Evolutionary conservation across 2,113 vertebrate species (phyloP).

Genomic region (Recurvirostra avosetta): DNA sequence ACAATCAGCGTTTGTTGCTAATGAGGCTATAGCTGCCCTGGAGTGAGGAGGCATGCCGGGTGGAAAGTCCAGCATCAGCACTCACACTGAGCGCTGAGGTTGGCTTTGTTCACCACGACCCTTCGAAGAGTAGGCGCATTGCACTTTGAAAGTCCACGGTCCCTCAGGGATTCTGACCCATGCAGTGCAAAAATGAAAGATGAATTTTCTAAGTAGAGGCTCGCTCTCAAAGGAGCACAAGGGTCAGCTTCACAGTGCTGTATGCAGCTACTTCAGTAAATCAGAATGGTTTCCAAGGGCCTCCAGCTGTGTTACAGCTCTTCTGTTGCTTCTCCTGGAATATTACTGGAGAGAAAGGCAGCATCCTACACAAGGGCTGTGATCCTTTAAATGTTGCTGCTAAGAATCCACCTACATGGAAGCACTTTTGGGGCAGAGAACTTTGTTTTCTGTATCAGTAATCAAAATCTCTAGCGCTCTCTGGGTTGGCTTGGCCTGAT

Average conservation of each 20-base stretch:
- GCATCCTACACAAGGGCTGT: background rate
- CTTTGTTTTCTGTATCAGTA: background rate
- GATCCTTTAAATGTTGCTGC: background rate
- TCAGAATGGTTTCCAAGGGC: background rate
- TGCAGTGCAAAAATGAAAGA: background rate
- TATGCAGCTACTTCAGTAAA: background rate
- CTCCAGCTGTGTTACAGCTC: background rate
- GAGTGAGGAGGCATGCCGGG: background rate
- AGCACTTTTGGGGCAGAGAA: background rate
- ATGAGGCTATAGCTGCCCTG: background rate
- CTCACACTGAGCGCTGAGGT: background rate
- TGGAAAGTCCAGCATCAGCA: background rate
- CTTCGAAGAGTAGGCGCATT: background rate
- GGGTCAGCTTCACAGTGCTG: background rate
- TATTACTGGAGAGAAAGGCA: background rate
- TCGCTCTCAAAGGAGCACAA: rapidly evolving
- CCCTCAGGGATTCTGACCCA: background rate
- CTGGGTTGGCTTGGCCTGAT: background rate
- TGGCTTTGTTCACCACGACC: background rate
- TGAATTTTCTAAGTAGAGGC: background rate
- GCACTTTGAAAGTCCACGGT: background rate
- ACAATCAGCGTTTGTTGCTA: background rate
- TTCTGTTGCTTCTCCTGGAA: background rate
- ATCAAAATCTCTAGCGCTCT: background rate
- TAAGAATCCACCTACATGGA: background rate